Evolutionary conservation across 2,113 vertebrate genomes (phyloP).

Genomic region (Mellivora capensis): DNA sequence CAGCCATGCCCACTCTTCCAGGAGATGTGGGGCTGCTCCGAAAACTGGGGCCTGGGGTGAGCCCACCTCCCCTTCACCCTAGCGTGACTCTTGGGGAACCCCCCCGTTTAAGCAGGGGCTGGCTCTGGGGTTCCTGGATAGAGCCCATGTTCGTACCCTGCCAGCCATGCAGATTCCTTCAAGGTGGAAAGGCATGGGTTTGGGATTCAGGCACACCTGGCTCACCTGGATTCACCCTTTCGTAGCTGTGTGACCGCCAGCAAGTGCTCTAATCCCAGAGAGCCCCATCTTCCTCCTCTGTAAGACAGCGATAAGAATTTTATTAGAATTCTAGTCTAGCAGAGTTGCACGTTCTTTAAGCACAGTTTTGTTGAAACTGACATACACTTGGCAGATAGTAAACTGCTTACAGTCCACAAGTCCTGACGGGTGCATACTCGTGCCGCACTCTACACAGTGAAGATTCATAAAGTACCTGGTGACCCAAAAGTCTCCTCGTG

Average conservation of each 20-base stretch:
- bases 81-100: not conserved
- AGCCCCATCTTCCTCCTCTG: not conserved
- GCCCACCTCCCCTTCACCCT: not conserved
- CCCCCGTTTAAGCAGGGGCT: not conserved
- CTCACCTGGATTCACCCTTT: not conserved
- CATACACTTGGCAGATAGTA: not conserved
- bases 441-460: not conserved
- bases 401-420: not conserved
- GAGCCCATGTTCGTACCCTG: not conserved
- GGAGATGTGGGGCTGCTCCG: not conserved
- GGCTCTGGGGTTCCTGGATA: not conserved
- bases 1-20: not conserved
- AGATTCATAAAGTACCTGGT: not conserved
- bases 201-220: not conserved
- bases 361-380: not conserved
- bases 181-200: not conserved
- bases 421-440: no score
- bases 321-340: not conserved
- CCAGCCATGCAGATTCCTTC: not conserved
- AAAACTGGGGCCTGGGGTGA: not conserved
- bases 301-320: not conserved
- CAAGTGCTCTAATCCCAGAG: not conserved
- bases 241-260: not conserved
- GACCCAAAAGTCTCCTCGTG: not conserved
- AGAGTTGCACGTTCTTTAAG: not conserved